These are phyloP conservation scores for Neogale vison DNA, from an alignment of 2,113 vertebrate genomes.

Conservation along the genomic window DNA sequence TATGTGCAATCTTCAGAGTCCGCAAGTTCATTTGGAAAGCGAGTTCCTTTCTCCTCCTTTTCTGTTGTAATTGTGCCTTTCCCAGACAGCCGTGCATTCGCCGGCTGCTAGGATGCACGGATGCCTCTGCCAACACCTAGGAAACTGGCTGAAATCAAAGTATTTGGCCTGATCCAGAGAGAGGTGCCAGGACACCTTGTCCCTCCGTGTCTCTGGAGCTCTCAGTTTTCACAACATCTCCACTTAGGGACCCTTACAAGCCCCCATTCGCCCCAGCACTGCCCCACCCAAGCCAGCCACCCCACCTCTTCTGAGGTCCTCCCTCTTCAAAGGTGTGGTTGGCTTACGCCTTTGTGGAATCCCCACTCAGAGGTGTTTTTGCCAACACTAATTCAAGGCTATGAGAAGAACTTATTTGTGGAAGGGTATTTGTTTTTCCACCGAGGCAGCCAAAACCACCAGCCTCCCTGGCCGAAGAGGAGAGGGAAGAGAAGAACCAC, in stretches of 20 bases:
- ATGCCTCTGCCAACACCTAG: neutral
- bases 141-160: rapidly evolving
- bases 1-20: neutral
- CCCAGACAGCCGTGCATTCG: neutral
- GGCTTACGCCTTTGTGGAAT: slow-evolving; percentile 46
- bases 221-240: neutral
- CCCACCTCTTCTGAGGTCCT: rapidly evolving
- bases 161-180: rapidly evolving
- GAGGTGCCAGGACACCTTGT: neutral
- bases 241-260: rapidly evolving
- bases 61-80: neutral
- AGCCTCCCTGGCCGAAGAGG: slow-evolving; percentile 47
- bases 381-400: slow-evolving; percentile 77
- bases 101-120: neutral
- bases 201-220: neutral
- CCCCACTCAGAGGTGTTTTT: slow-evolving; percentile 54
- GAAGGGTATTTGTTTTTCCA: slow-evolving; percentile 83
- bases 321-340: neutral
- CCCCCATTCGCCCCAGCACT: rapidly evolving
- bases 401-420: slow-evolving; percentile 77
- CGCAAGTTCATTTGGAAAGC: neutral
- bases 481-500: neutral
- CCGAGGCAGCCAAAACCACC: slow-evolving; percentile 80
- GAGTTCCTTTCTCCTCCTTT: neutral
- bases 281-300: neutral